Evolutionary conservation across 2,797 vertebrate genomes (phyloP).

Genomic region (Emys orbicularis): DNA sequence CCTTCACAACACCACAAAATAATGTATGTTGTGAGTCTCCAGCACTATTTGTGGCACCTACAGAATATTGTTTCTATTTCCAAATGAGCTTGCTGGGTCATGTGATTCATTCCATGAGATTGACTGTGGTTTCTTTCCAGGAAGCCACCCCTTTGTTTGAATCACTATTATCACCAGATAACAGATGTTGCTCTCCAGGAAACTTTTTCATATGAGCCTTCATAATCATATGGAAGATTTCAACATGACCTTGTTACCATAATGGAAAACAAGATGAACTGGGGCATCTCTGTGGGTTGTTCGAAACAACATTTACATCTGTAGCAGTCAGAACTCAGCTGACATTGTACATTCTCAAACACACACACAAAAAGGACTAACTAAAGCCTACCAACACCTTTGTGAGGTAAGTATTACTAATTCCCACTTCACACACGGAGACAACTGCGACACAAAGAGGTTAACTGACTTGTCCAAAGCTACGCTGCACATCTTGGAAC

Average conservation of each 20-base stretch:
- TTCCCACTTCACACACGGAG: rapidly evolving
- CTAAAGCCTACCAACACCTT: background rate
- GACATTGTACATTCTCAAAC: background rate
- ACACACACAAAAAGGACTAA: background rate
- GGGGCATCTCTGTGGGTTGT: background rate
- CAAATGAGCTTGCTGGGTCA: constrained; percentile 65
- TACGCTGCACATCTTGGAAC: background rate
- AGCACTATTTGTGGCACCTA: constrained; percentile 54
- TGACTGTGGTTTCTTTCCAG: constrained; percentile 56
- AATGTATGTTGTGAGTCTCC: constrained; percentile 30
- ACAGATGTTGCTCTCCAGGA: constrained; percentile 76
- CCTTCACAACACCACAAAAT: background rate
- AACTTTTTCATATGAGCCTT: constrained; percentile 46
- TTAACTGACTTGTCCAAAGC: background rate
- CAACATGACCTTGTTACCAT: constrained; percentile 47
- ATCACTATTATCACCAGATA: constrained; percentile 49
- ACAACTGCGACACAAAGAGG: background rate
- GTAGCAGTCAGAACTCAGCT: background rate
- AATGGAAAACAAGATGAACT: constrained; percentile 28
- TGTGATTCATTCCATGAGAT: constrained; percentile 44
- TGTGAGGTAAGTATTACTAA: background rate
- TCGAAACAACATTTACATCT: background rate
- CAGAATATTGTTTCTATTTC: constrained; percentile 38
- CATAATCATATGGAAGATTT: constrained; percentile 47
- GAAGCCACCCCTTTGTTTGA: constrained; percentile 60